Evolutionary conservation across 2,888 invertebrate genomes (phyloP), one percentile per base, ranked within the genome.

Genomic region (Epinotia demarniana): DNA sequence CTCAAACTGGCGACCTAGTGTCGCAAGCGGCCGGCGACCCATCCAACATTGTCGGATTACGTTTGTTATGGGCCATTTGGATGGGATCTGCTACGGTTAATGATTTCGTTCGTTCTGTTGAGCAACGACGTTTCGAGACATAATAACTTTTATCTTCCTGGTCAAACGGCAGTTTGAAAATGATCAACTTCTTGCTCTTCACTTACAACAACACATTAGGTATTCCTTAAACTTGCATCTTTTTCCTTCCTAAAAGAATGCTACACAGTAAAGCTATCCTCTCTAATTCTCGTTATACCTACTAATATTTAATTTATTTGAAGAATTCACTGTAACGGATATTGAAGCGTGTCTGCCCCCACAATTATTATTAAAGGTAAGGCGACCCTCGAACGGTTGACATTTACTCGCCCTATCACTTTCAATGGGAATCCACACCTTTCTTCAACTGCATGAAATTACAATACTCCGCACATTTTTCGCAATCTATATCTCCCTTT

Each of bases 41-140:
- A 90, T 90, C 89, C 86, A 90, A 89, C 90, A 90, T 87, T 89
- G 90, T 90, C 88, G 89, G 91, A 91, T 91, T 91, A 92, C 86
- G 84, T 90, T 90, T 90, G 92, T 90, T 90, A 92, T 90, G 85
- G 89, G 85, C 89, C 90, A 91, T 91, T 92, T 91, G 87, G 91
- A 90, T 89, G 88, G 88, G 89, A 89, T 92, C 90, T 87, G 88
- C 87, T 88, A 89, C 89, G 90, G 86, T 89, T 91, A 89, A 91
- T 90, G 90, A 90, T 90, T 90, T 89, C 85, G 87, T 84, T 81
- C 86, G 82, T 84, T 86, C 82, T 81, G 84, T 87, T 87, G 84
- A 81, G 87, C 84, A 87, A 87, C 84, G 85, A 86, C 87, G 86
- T 89, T 87, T 83, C 82, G 81, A 87, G 82, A 82, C 80, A 83